Base-by-base conservation (phyloP, 2,113 vertebrate species). In the Cryptoleucopteryx plumbea region DNA sequence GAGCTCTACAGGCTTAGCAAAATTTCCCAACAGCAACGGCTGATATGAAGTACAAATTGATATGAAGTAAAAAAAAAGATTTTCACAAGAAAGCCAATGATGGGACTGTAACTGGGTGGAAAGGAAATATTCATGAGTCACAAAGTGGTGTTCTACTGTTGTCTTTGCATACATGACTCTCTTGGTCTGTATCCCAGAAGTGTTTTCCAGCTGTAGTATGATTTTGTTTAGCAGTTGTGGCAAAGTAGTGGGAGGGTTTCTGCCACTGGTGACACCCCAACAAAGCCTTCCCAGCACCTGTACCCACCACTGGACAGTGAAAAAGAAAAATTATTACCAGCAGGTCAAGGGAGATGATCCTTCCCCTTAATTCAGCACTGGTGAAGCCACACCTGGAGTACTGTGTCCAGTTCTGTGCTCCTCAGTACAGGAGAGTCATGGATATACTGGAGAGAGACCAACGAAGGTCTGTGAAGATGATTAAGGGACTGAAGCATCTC, bases 391-490 rank as follows among this genome's bases (percentile, higher is more conserved):
- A 50, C 22, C 42, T 42, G n/a, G 22, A 63, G 16, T 38, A 15
- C 7, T 43, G 31, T 23, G 34, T 43, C 56, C 50, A 52, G 10
- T 78, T 88, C 61, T 79, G 26, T 22, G 11, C 16, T 70, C 32
- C n/a, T 56, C 42, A 34, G 62, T 63, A 13, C 18, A 40, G 62
- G 13, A 58, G 25, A 61, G 42, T 26, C 19, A 52, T 29, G 27
- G 27, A 32, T 25, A 23, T 40, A 50, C 16, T 29, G 34, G 16
- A 72, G 34, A 29, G 17, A 50, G 7, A 45, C 45, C 62, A 19
- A 1, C 0, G 0, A 56, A 79, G 11, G 7, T 42, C 45, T 61
- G 2, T 80, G 52, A 52, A 47, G 31, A 15, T 38, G 27, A 13
- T 68, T 34, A 34, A 77, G 59, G n/a, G 59, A 22, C 32, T 73